Base-by-base conservation (phyloP, 2,113 vertebrate species). In the Microcebus griseorufus region DNA sequence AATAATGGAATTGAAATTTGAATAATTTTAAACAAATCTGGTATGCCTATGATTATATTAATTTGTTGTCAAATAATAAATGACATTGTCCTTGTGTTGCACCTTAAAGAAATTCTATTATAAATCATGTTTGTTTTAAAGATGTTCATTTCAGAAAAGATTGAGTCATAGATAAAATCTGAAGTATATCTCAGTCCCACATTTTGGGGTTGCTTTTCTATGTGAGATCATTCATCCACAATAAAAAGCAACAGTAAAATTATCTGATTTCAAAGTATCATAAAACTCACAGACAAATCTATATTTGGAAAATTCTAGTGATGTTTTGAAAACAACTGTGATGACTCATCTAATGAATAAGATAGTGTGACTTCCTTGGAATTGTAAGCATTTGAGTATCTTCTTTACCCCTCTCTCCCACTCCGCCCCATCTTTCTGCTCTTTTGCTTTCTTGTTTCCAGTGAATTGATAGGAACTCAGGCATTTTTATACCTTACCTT, bases 251-350 rank as follows among this genome's bases (percentile, higher is more conserved):
- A 42, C 14, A 79, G 9, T 53, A 32, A 93, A 92, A 73, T 95
- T 9, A 55, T 91, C 39, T 85, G 0, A 53, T 67, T 80, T 81
- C 45, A 84, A 88, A 81, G 12, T 73, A 45, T 83, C 58, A 84
- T 78, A 90, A 95, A 96, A 82, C 34, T 69, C 42, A 83, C 92
- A 90, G 65, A 1, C 80, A 94, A 91, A 80, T 87, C 37, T 93
- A 67, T 91, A 45, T 94, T 91, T 88, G 53, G 45, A 88, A 94
- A 78, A 95, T 67, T 93, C 53, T 87, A 80, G 32, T 78, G n/a
- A 18, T 83, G 37, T 42, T 90, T 92, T 96, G 60, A 65, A 96
- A 90, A 90, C 58, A 80, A 62, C 14, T 84, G 20, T 37, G 37
- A 55, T 58, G 34, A 76, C 8, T 96, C 34, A 83, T 78, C 20